These are phyloP conservation scores for Danaus melanippus DNA, from an alignment of 1,140 invertebrate genomes.

Conservation along the genomic window DNA sequence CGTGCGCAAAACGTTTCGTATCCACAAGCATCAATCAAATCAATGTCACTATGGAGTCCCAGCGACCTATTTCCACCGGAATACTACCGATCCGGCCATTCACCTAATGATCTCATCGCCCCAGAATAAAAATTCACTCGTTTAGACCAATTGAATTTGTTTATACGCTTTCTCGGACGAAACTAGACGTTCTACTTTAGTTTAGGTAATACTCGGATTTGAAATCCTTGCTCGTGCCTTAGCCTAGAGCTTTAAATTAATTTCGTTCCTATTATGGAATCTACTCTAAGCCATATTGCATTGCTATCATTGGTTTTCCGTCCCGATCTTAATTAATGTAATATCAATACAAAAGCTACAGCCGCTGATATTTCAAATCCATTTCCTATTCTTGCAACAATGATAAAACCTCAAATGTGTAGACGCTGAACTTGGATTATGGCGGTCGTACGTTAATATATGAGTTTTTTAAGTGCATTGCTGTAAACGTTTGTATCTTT, in stretches of 20 bases:
- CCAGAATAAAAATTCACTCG: conserved; percentile 60
- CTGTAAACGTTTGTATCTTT: too few relatives aligned
- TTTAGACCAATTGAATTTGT: conserved; percentile 61
- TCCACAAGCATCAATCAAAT: conserved; percentile 17
- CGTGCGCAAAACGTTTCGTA: conserved; percentile 10
- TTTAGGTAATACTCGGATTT: conserved; percentile 18
- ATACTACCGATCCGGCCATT: conserved; percentile 45
- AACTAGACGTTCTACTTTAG: conserved; percentile 50
- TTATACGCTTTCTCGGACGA: conserved; percentile 51
- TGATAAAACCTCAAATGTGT: too few relatives aligned
- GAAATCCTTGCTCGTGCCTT: conserved; percentile 26
- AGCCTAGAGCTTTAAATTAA: conserved; percentile 22
- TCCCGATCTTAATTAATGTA: too few relatives aligned
- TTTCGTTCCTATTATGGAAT: conserved; percentile 7
- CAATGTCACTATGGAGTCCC: conserved; percentile 20
- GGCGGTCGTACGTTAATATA: too few relatives aligned
- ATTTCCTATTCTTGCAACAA: conserved; percentile 1
- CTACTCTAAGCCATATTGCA: not conserved
- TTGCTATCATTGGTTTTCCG: conserved; percentile 1
- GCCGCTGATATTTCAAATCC: not conserved
- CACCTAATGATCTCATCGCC: conserved; percentile 66
- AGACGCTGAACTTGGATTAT: too few relatives aligned
- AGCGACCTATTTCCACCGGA: conserved; percentile 44
- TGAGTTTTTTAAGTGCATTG: too few relatives aligned
- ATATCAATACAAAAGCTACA: too few relatives aligned